Base-by-base conservation (phyloP, 1,140 invertebrate genomes). In the Mycetomoellerius zeteki region DNA sequence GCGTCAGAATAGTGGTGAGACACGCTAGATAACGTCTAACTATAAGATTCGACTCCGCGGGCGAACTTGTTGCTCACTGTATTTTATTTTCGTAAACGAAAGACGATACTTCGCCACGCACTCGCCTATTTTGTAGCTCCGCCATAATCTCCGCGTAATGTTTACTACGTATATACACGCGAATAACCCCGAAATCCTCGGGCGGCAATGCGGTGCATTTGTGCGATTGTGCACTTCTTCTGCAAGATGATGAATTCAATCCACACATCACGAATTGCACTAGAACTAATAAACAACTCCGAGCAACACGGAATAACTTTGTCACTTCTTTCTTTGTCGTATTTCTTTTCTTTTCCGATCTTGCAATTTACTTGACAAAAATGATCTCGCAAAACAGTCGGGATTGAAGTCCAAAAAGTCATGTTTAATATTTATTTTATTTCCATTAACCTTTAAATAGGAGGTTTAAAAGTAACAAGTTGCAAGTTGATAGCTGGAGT, bases 41-140 rank as follows among this genome's bases (percentile, higher is more conserved):
- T 84, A 73, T 72, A 73, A 73, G 54, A 84, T 73, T 84, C 69
- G 47, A 56, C 78, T 33, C 10, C 43, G 33, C 21, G 24, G 27
- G 4, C 30, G 10, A 27, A 80, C 86, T 73, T 69, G 87, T 81
- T 76, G 21, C 67, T 80, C 58, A n/a, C 27, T 58, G 62, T 81
- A 85, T 72, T 89, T 90, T 77, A 89, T 87, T 90, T 89, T 85
- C 64, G 86, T 77, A 71, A 88, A 89, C 76, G 89, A 89, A 89
- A 90, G 75, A 88, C 86, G 86, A 90, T 85, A 88, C 69, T 76
- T 60, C 14, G 58, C 33, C 7, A 10, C 37, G 24, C 67, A 75
- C 67, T 73, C 75, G 84, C 65, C 77, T 87, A 67, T 85, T 89
- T 89, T 75, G 78, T 75, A 62, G 54, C 52, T 30, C 43, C 24